Evolutionary conservation across 1,140 invertebrate genomes (phyloP), one percentile per base, ranked within the genome.

Genomic region (Neodiprion pinetum): DNA sequence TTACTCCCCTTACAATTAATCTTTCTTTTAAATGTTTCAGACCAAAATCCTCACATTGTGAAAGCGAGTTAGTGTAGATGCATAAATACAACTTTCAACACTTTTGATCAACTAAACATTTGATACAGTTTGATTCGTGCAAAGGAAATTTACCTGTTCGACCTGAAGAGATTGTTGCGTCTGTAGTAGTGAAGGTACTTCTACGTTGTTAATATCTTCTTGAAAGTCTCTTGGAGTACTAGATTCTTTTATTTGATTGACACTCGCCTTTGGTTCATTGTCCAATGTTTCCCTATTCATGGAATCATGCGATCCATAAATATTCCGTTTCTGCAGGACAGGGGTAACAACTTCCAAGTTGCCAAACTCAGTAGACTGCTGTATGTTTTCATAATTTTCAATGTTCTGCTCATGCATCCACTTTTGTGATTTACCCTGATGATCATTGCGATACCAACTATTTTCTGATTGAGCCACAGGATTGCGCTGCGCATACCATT

Each of bases 331-430:
- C 49, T 87, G 83, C 7, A 81, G 23, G 3, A 84, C 81, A 1
- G 82, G 81, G 0, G 82, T 71, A 0, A 88, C 85, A 9, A 88
- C 85, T 68, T 88, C 87, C 4, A 84, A 73, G 77, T 88, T 88
- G 5, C 86, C 79, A 65, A 88, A 87, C 28, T 88, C 86, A 0
- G 74, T 67, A 7, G 83, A 72, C 67, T 86, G 84, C 40, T 86
- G 85, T 48, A 88, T 87, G 48, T 86, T 87, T 66, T 88, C 88
- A 48, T 85, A 85, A 53, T 87, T 89, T 48, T 89, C 86, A 0
- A 88, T 84, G 21, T 81, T 85, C 47, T 83, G 77, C 14, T 87
- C 81, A 1, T 76, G 48, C 49, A 67, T 73, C 83, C 81, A 84
- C 65, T 84, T 80, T 47, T 83, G 80, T 0, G 73, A 7, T 61